Percentiles rank a stretch among this genome's conserved stretches.
These are phyloP conservation scores for Trachymyrmex septentrionalis DNA, from an alignment of 1,140 invertebrate genomes.

Conservation along the genomic window DNA sequence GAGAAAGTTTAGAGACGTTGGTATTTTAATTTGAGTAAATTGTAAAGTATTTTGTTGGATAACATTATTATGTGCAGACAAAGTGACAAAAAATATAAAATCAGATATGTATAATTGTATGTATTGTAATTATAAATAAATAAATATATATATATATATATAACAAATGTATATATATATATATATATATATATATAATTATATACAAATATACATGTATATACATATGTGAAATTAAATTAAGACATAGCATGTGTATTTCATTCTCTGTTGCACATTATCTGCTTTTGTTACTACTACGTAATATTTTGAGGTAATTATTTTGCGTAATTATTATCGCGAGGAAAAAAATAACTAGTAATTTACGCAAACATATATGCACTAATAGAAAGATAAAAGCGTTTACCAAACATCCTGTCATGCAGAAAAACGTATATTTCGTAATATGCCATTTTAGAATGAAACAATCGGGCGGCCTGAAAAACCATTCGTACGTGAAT, in stretches of 20 bases:
- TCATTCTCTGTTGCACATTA: not conserved
- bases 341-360: not conserved
- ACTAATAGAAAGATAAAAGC: conserved; percentile 58
- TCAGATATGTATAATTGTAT: not conserved
- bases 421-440: conserved; percentile 77
- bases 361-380: not conserved
- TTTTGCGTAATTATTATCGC: not conserved
- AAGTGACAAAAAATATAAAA: not conserved
- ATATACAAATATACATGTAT: not conserved
- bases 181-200: not conserved
- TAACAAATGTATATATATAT: not conserved
- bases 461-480: conserved; percentile 79
- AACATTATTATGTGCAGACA: not conserved
- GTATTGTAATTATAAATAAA: not conserved
- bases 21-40: not conserved
- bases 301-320: not conserved
- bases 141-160: not conserved
- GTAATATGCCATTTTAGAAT: conserved; percentile 76
- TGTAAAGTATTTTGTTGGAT: not conserved
- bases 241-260: not conserved
- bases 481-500: conserved; percentile 80
- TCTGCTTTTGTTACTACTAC: not conserved
- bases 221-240: not conserved
- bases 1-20: not conserved
- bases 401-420: conserved; percentile 46